A percentile compares a stretch with the other conserved stretches of the same genome.
phyloP scores from a whole-genome alignment of 2,113 vertebrate species.

The Brachionichthys hirsutus region DNA sequence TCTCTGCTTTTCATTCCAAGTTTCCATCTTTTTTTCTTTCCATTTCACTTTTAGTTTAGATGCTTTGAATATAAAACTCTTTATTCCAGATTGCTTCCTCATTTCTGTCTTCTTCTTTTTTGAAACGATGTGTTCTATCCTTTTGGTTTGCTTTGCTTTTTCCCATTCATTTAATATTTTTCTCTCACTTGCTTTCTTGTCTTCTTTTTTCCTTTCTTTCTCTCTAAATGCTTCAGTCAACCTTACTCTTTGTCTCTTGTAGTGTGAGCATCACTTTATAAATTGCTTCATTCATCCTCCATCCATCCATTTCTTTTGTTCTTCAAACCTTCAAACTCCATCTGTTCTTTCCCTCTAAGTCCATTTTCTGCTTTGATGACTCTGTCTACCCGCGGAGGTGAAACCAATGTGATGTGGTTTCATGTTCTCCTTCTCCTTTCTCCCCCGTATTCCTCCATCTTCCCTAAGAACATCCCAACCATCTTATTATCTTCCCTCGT shows the following conservation, averaged over 20 bases:
- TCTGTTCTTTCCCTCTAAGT: slow-evolving; percentile 4
- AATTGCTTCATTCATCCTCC: neutral
- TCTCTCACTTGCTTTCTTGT: neutral
- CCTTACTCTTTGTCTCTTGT: neutral
- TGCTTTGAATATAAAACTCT: neutral
- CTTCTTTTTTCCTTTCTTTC: neutral
- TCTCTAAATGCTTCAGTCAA: neutral
- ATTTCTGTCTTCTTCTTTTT: too few species aligned
- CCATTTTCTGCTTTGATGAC: slow-evolving; percentile 43
- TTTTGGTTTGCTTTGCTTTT: neutral
- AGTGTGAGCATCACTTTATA: neutral
- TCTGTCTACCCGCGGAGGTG: slow-evolving; percentile 28
- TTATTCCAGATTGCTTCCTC: neutral
- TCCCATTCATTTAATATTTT: neutral
- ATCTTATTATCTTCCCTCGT: neutral
- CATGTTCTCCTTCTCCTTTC: neutral
- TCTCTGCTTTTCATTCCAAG: neutral
- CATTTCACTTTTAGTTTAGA: neutral
- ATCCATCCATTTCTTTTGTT: slow-evolving; percentile 9
- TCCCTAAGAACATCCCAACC: neutral
- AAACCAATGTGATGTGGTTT: slow-evolving; percentile 22
- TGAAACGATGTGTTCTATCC: neutral
- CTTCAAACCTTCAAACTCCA: neutral
- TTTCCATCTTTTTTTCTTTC: neutral
- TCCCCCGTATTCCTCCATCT: neutral